Evolutionary conservation across 2,113 vertebrate species (phyloP).

Genomic region (Glareola pratincola): DNA sequence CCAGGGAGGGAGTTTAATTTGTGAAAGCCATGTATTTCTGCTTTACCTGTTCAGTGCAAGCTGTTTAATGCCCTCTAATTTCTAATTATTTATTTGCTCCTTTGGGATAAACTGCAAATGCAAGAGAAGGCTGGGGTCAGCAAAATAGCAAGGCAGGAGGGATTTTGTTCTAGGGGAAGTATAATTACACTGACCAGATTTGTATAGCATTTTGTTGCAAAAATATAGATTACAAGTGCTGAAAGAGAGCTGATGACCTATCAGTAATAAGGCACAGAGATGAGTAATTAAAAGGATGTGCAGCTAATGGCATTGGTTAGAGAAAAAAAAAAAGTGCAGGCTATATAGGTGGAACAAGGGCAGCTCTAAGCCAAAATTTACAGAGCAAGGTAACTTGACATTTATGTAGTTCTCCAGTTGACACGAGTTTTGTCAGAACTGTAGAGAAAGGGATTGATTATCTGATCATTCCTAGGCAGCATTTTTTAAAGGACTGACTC

Average conservation of each 20-base stretch:
- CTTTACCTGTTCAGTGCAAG: background rate
- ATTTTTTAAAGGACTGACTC: background rate
- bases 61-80: slow-evolving; percentile 35
- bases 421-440: background rate
- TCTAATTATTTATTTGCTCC: slow-evolving; percentile 59
- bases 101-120: slow-evolving; percentile 1
- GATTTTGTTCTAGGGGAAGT: slow-evolving; percentile 21
- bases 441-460: background rate
- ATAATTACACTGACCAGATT: slow-evolving; percentile 64
- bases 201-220: slow-evolving; percentile 54
- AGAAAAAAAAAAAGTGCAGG: background rate
- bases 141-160: background rate
- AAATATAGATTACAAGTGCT: slow-evolving; percentile 6
- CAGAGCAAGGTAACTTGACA: background rate
- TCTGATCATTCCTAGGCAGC: background rate
- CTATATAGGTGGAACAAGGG: background rate
- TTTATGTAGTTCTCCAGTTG: background rate
- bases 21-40: background rate
- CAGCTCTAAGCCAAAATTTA: background rate
- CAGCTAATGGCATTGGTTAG: background rate
- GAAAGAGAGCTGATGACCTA: slow-evolving; percentile 28
- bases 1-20: background rate
- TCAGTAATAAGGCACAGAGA: background rate
- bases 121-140: slow-evolving; percentile 36
- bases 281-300: slow-evolving; percentile 16